Conservation (phyloP, 2,113 vertebrate genomes). For the Smithornis capensis region DNA sequence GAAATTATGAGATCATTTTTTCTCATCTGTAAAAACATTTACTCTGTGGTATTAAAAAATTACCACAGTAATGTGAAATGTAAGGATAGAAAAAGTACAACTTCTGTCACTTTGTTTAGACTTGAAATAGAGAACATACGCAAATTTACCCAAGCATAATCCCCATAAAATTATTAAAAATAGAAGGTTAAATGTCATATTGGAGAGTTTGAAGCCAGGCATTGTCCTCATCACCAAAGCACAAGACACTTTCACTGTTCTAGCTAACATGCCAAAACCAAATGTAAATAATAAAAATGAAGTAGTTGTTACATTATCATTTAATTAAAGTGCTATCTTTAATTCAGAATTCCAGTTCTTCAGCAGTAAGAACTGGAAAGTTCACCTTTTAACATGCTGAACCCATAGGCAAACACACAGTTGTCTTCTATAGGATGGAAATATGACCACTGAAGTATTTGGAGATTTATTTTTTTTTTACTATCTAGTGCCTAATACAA, state of each 20-base stretch:
- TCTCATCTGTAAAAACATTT: neutral
- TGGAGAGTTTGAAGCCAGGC: neutral
- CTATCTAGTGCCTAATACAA: neutral
- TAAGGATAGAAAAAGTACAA: neutral
- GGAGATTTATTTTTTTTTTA: neutral
- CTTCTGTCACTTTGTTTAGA: neutral
- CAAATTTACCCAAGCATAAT: neutral
- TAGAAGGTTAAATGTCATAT: neutral
- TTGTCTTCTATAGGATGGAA: neutral
- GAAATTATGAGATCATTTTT: neutral
- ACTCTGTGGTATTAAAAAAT: neutral
- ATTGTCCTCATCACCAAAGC: neutral
- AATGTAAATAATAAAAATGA: conserved; percentile 30
- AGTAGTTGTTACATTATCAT: neutral
- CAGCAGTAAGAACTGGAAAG: neutral
- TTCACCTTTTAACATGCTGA: neutral
- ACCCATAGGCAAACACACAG: neutral
- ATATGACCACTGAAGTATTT: neutral
- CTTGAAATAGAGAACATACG: neutral
- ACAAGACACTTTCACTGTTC: conserved; percentile 40
- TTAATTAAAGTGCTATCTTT: neutral
- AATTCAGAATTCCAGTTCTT: too few species aligned
- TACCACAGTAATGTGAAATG: neutral
- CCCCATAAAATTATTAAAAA: neutral
- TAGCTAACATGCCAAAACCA: neutral